Evolutionary conservation across 2,113 vertebrate species (phyloP), one percentile per base, ranked within the genome.

Genomic region (Macrotis lagotis): DNA sequence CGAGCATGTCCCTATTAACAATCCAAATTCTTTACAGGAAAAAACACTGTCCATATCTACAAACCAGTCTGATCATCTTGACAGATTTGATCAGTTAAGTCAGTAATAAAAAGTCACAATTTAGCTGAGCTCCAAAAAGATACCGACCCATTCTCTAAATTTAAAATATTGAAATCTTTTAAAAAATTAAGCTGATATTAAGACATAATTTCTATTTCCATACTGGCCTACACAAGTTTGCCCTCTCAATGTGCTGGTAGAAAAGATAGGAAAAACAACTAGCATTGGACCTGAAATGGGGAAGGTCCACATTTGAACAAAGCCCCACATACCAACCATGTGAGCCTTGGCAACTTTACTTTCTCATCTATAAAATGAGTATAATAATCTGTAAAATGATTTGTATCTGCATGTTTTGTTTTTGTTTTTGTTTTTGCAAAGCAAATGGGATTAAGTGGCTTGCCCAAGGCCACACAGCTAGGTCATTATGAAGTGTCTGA

Each of bases 281-380:
- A 83, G 37, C 66, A 44, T 6, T 24, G 66, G 16, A 44, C n/a
- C 66, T 83, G 37, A 7, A 44, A 44, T 83, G 24, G 44, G n/a
- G 7, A 83, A 83, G 37, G 44, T 19, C 37, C 44, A n/a, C 8
- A 44, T 83, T 44, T 22, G 6, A 24, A 8, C 44, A 8, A 14
- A 44, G 37, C 7, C n/a, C 24, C 2, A 22, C 8, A 22, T 19
- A 22, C 47, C 11, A 55, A 28, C 44, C 52, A 48, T 28, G 48
- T 53, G 50, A 50, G 51, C 94, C 37, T 48, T 59, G 37, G 37
- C 3, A 37, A 95, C 24, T 90, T 95, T 53, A 93, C 51, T 96
- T 96, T 91, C 88, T 74, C 89, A 31, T 37, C 89, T 93, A 8
- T 24, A 94, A 59, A 93, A 53, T 44, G 25, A 3, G 31, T 93